Conservation (phyloP, 1,140 invertebrate genomes). For the Drosophila pruinosa region DNA sequence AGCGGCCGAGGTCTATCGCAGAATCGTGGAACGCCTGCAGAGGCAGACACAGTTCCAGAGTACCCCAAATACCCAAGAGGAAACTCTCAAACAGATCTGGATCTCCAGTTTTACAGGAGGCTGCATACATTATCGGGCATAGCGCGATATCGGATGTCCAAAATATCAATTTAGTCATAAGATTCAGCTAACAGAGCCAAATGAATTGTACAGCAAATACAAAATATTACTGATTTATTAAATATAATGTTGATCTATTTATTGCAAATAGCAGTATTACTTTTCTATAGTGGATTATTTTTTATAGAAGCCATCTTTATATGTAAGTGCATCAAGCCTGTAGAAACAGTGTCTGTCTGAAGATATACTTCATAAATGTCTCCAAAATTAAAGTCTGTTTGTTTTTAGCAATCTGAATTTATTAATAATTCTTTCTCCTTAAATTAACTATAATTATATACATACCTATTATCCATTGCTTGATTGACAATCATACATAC, state of each 20-base stretch:
- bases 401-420: neutral
- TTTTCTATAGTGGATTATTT: too few species aligned
- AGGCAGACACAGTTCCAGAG: neutral
- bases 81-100: constrained; percentile 52
- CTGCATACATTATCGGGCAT: constrained; percentile 48
- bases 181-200: neutral
- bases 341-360: too few species aligned
- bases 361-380: too few species aligned
- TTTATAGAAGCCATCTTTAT: too few species aligned
- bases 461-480: neutral
- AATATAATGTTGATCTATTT: neutral
- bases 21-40: constrained; percentile 40
- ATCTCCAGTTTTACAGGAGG: constrained; percentile 57
- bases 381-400: neutral
- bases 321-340: too few species aligned
- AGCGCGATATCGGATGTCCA: neutral
- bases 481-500: neutral
- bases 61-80: neutral
- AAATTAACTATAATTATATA: neutral
- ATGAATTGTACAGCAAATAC: neutral
- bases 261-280: too few species aligned
- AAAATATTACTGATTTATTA: neutral
- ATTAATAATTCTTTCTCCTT: neutral
- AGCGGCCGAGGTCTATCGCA: constrained; percentile 48
- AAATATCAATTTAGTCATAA: neutral